Conservation (phyloP, 2,888 invertebrate genomes). For the Ophioninae sp. region DNA sequence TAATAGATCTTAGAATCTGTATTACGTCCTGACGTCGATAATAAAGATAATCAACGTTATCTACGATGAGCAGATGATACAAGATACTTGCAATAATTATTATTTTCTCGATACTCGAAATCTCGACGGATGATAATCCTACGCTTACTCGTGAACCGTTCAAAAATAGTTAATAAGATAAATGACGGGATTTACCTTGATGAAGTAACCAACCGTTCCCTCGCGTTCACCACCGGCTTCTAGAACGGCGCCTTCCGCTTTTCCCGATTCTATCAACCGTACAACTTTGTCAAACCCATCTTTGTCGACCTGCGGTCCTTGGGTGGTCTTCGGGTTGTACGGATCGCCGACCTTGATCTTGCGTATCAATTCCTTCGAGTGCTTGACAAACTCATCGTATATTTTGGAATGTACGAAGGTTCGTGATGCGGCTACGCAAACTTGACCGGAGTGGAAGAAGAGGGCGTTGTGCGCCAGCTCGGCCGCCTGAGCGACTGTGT, state of each 20-base stretch:
- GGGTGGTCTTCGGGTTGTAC: constrained; percentile 80
- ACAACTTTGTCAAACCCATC: constrained; percentile 90
- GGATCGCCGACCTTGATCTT: constrained; percentile 82
- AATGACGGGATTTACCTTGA: constrained; percentile 77
- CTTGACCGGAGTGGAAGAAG: constrained; percentile 84
- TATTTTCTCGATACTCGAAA: no score
- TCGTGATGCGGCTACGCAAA: constrained; percentile 84
- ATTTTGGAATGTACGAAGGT: constrained; percentile 83
- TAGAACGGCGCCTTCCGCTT: constrained; percentile 90
- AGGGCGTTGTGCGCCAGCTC: constrained; percentile 80
- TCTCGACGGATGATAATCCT: no score
- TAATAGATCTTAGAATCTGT: no score
- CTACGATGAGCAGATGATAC: no score
- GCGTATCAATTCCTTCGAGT: constrained; percentile 79
- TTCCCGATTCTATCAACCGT: constrained; percentile 88
- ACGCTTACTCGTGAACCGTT: no score
- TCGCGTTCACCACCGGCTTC: constrained; percentile 88
- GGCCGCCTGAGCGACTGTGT: constrained; percentile 67
- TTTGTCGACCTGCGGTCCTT: constrained; percentile 86
- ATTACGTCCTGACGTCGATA: no score
- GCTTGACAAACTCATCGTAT: constrained; percentile 83
- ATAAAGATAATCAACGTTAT: no score
- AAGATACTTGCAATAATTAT: no score
- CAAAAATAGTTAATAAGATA: no score
- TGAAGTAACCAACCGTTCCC: constrained; percentile 88